Evolutionary conservation across 2,888 invertebrate genomes (phyloP).

Genomic region (Drosophila putrida): DNA sequence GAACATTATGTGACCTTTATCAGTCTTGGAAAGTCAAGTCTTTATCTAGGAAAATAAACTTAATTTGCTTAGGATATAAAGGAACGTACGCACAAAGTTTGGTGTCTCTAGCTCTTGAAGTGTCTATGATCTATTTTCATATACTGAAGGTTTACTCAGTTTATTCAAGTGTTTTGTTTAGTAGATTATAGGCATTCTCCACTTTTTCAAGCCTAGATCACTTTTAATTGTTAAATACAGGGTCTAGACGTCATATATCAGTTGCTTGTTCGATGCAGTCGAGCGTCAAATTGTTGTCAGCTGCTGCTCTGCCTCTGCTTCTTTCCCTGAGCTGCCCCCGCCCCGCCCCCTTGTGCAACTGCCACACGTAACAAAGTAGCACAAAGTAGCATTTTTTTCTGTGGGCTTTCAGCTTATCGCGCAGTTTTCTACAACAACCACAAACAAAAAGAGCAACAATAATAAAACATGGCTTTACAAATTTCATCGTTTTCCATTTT

Average conservation of each 20-base stretch:
- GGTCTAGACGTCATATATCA: slow-evolving; percentile 19
- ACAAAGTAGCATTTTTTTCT: slow-evolving; percentile 52
- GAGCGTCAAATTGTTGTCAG: slow-evolving; percentile 75
- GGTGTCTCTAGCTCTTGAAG: no score
- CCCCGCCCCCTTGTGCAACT: not conserved
- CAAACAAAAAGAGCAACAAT: slow-evolving; percentile 9
- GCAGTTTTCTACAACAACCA: slow-evolving; percentile 25
- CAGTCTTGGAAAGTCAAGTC: no score
- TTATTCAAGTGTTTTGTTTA: no score
- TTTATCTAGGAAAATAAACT: no score
- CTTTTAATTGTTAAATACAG: not conserved
- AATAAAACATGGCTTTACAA: slow-evolving; percentile 29
- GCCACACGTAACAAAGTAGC: slow-evolving; percentile 67
- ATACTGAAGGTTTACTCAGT: no score
- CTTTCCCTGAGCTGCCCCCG: not conserved
- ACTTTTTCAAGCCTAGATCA: not conserved
- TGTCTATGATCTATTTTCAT: no score
- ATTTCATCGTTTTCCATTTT: slow-evolving; percentile 56
- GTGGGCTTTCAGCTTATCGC: slow-evolving; percentile 73
- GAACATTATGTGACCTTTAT: no score
- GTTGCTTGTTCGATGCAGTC: slow-evolving; percentile 47
- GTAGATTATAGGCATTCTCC: not conserved
- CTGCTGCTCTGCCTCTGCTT: slow-evolving; percentile 22
- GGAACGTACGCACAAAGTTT: no score
- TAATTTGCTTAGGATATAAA: no score